phyloP scores from a whole-genome alignment of 2,797 vertebrate species.

The Pterois miles region DNA sequence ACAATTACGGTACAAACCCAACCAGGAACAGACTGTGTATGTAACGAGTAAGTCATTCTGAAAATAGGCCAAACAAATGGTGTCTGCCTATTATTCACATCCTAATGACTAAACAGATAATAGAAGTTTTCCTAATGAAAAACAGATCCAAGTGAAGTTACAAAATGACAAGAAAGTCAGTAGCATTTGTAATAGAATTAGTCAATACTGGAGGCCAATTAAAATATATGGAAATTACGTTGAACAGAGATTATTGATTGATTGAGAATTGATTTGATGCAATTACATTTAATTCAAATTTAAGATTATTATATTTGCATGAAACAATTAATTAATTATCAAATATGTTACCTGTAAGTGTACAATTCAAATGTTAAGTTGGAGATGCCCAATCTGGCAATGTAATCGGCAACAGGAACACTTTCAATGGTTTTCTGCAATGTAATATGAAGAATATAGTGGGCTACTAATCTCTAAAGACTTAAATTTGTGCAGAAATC shows the following conservation, averaged over 20 bases:
- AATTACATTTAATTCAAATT: background rate
- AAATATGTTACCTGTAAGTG: conserved; percentile 88
- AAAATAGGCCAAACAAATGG: conserved; percentile 43
- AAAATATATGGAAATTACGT: background rate
- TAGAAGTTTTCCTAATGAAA: conserved; percentile 5
- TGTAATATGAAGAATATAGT: conserved; percentile 19
- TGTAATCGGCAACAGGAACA: conserved; percentile 82
- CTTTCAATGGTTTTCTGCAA: conserved; percentile 89
- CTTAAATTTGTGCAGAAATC: background rate
- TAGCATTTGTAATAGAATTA: background rate
- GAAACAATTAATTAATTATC: background rate
- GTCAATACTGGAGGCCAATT: background rate
- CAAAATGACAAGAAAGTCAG: conserved; percentile 7
- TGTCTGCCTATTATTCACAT: conserved; percentile 15
- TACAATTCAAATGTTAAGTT: conserved; percentile 93
- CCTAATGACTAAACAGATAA: conserved; percentile 19
- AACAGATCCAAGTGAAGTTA: conserved; percentile 1
- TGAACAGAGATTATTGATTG: background rate
- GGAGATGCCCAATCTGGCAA: conserved; percentile 91
- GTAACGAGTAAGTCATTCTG: conserved; percentile 19
- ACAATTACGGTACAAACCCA: conserved; percentile 18
- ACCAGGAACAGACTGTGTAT: conserved; percentile 7
- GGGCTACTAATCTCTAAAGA: background rate
- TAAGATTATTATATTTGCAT: background rate
- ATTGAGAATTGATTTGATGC: background rate